Evolutionary conservation across 2,888 invertebrate species (phyloP).

Genomic region (Phortica okadai): DNA sequence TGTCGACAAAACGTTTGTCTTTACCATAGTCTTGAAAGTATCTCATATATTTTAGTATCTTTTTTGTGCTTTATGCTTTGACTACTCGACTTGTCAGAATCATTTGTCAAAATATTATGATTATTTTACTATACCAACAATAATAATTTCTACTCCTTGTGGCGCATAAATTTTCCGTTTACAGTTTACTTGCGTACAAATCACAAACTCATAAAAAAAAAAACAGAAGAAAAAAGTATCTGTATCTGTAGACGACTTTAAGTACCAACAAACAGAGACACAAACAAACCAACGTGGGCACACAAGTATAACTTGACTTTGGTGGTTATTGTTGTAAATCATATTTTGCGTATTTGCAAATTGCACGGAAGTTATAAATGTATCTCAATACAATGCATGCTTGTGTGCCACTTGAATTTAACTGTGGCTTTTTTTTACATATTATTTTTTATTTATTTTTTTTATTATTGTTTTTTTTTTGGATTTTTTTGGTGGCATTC

Average conservation of each 20-base stretch:
- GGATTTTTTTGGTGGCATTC: background rate
- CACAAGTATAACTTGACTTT: background rate
- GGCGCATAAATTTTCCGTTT: constrained; percentile 8
- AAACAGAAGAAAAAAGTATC: background rate
- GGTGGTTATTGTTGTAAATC: constrained; percentile 52
- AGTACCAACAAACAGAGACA: background rate
- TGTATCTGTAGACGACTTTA: background rate
- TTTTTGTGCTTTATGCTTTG: background rate
- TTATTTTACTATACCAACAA: background rate
- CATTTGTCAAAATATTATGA: constrained; percentile 61
- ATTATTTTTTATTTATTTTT: background rate
- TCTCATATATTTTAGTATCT: background rate
- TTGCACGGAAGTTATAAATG: constrained; percentile 59
- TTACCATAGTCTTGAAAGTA: background rate
- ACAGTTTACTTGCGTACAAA: background rate
- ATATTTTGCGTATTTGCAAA: constrained; percentile 50
- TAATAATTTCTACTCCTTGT: background rate
- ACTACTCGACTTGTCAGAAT: constrained; percentile 42
- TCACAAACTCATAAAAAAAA: background rate
- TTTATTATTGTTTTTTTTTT: background rate
- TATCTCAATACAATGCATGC: constrained; percentile 50
- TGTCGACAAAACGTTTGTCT: no score
- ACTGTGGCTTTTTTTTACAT: background rate
- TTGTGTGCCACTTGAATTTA: background rate
- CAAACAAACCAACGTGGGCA: constrained; percentile 5